Base-by-base conservation (phyloP, 2,888 invertebrate genomes). In the Cerceris rybyensis region DNA sequence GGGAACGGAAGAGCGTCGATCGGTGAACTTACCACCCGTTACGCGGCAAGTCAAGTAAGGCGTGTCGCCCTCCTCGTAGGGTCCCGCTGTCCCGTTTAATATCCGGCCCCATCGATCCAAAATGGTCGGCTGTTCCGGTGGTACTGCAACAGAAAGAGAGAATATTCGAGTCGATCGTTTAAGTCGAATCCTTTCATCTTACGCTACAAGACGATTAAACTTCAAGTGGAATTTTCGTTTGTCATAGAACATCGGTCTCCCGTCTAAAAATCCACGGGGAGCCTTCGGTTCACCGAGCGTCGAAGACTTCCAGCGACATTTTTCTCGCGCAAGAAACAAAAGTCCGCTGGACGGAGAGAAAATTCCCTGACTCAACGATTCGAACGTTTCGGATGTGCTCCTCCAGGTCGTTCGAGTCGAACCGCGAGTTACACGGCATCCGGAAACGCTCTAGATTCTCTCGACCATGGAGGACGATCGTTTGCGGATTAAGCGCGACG, bases 21-120 rank as follows among this genome's bases (percentile, higher is more conserved):
- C 28, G 28, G 28, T 28, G 58, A 66, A 91, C 96, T 95, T 94
- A 95, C 98, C 97, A 88, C 97, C 97, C 81, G 96, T 96, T 61
- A 97, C 97, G 83, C 97, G 94, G 93, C 98, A 98, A 75, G 96
- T 97, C 88, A 98, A 94, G 70, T 96, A 95, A 82, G 98, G 95
- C 89, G 97, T 97, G 88, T 97, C 97, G 4, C 96, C 96, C 93
- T 97, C 97, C 91, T 96, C 96, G 92, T 97, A 96, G 0, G 97
- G 97, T 2, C 97, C 97, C 61, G 96, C 95, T 17, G 96, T 95
- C 85, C 95, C 95, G 93, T 97, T 97, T 91, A 97, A 94, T 92
- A 96, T 95, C 84, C 96, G 95, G 63, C 97, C 97, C 95, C 96
- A 96, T 83, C 96, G 95, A 93, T 98, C 97, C 89, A 97, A 94